Evolutionary conservation across 2,797 vertebrate species (phyloP).

Genomic region (Masticophis lateralis): DNA sequence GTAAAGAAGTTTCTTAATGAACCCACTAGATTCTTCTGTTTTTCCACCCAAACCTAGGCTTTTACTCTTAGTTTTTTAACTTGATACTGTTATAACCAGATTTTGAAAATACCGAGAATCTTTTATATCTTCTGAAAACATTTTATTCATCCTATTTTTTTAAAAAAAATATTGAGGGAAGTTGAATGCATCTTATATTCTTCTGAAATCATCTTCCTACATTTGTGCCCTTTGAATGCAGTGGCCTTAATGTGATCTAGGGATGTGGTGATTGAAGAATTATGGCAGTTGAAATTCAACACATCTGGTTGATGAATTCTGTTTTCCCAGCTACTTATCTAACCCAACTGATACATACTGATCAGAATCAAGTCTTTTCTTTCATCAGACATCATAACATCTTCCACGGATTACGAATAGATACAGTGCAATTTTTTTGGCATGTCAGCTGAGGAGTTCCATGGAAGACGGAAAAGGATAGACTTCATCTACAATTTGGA

Average conservation of each 20-base stretch:
- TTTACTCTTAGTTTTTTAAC: constrained; percentile 29
- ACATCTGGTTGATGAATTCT: neutral
- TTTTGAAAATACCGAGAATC: rapidly evolving
- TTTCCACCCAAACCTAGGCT: neutral
- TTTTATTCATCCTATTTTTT: neutral
- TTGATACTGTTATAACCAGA: constrained; percentile 5
- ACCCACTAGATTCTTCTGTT: neutral
- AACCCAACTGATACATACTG: neutral
- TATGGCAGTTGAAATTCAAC: neutral
- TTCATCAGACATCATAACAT: neutral
- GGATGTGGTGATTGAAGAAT: neutral
- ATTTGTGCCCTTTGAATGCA: neutral
- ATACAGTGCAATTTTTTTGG: neutral
- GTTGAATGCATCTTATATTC: neutral
- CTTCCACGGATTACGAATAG: neutral
- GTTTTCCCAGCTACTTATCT: neutral
- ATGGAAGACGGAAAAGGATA: neutral
- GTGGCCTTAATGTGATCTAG: neutral
- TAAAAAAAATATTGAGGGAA: neutral
- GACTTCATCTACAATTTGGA: neutral
- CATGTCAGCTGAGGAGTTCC: neutral
- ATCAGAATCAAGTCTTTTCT: neutral
- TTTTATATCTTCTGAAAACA: neutral
- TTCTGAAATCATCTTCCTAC: neutral
- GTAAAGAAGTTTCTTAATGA: neutral